These are phyloP conservation scores for Hypomesus transpacificus DNA, from an alignment of 2,113 vertebrate genomes.

Conservation along the genomic window DNA sequence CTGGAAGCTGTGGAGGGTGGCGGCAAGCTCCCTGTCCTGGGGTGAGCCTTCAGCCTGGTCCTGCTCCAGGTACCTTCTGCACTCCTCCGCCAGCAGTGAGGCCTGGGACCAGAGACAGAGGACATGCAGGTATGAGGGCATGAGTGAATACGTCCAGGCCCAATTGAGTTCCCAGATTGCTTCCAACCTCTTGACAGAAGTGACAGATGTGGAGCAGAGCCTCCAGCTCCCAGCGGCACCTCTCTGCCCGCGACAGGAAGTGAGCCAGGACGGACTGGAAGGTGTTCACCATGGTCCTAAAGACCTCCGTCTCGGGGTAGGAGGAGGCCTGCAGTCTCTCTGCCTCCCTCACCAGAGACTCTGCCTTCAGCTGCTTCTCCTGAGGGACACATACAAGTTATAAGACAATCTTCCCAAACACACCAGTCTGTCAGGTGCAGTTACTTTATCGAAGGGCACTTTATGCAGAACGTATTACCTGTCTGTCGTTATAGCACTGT, in stretches of 20 bases:
- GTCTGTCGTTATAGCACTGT: too few relatives aligned
- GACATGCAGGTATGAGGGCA: neutral
- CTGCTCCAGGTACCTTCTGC: conserved; percentile 67
- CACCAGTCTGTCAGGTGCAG: too few relatives aligned
- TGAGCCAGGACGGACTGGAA: conserved; percentile 75
- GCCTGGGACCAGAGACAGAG: conserved; percentile 62
- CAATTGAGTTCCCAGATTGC: neutral
- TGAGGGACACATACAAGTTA: conserved; percentile 36
- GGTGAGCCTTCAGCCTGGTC: conserved; percentile 36
- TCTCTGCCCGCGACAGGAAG: conserved; percentile 79
- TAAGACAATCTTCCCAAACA: too few relatives aligned
- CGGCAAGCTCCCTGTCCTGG: conserved; percentile 42
- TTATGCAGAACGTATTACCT: too few relatives aligned
- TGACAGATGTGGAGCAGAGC: conserved; percentile 70
- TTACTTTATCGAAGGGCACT: too few relatives aligned
- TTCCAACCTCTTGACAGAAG: conserved; percentile 83
- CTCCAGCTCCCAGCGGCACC: conserved; percentile 74
- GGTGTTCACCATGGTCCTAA: conserved; percentile 60
- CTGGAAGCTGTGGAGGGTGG: conserved; percentile 70
- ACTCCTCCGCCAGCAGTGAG: conserved; percentile 71
- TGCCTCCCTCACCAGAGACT: conserved; percentile 76
- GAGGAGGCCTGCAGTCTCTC: conserved; percentile 55
- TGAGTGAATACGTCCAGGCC: neutral
- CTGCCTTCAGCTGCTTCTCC: conserved; percentile 76
- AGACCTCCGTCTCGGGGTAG: conserved; percentile 67